Conservation (phyloP, 64 coral and sea anemone species). For the Actinia equina region DNA sequence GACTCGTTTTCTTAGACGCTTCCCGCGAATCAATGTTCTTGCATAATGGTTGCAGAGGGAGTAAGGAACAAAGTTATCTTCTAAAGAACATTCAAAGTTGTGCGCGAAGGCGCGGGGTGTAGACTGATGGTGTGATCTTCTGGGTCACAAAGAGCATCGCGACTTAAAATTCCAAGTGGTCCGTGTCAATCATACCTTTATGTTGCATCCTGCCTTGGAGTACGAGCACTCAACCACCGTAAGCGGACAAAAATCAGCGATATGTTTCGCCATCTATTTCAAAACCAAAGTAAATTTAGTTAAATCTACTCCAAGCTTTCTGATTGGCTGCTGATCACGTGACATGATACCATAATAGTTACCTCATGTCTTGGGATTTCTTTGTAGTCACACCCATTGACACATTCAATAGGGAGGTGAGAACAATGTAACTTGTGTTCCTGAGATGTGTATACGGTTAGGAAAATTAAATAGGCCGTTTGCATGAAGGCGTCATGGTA, state of each 20-base stretch:
- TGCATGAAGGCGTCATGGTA: too few species aligned
- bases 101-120: too few species aligned
- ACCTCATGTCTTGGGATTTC: constrained; percentile 22
- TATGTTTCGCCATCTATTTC: constrained; percentile 17
- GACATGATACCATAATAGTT: not conserved
- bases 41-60: too few species aligned
- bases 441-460: not conserved
- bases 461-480: too few species aligned
- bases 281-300: not conserved
- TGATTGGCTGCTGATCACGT: not conserved
- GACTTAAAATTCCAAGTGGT: too few species aligned
- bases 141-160: too few species aligned
- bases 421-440: not conserved
- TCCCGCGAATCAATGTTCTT: too few species aligned
- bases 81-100: too few species aligned
- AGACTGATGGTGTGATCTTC: too few species aligned
- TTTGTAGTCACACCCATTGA: not conserved
- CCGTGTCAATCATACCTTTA: not conserved
- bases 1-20: too few species aligned
- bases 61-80: too few species aligned
- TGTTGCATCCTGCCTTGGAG: constrained; percentile 4
- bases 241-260: constrained; percentile 5
- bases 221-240: not conserved
- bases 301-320: not conserved
- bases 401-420: not conserved